Evolutionary conservation across 2,888 invertebrate genomes (phyloP), one percentile per base, ranked within the genome.

Genomic region (Cheilosia vulpina): DNA sequence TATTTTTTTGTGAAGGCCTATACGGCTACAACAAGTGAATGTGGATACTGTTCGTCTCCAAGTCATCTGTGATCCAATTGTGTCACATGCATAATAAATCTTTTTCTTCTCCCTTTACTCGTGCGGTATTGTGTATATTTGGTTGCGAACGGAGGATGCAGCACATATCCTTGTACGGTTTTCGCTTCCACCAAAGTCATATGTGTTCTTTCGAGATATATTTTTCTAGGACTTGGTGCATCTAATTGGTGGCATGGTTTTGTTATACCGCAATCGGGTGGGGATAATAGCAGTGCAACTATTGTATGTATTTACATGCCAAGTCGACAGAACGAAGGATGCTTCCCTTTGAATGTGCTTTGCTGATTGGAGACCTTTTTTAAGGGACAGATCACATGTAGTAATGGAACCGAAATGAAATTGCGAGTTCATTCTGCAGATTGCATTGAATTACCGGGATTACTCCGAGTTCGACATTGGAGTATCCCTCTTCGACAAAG

Each of bases 11-110:
- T 65, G 11, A 68, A 50, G 19, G 43, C 17, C 50, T 17, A 60
- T 47, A n/a, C 55, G 31, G 21, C 21, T n/a, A 13, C 6, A 58
- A 31, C 13, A 15, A 27, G 34, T 41, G 55, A 41, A 13, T 53
- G 52, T 72, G 43, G 47, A 27, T 27, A 27, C 17, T 34, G 31
- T 50, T 69, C n/a, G 66, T 66, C 34, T 78, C 27, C 57, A 58
- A 78, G 69, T 79, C 78, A 73, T 83, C 83, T 73, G 73, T 75
- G 84, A 80, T 79, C 79, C 75, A 84, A 84, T 80, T 80, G 75
- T 84, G 80, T 84, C 84, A 80, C 75, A 80, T 80, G 80, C 84
- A 84, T 75, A 65, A 80, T 75, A 65, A 73, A 81, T 81, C 47
- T 68, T 21, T 66, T 38, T 60, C 60, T 38, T 60, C 60, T 38